Percentiles rank a stretch among this genome's conserved stretches.
These are phyloP conservation scores for Timandra comae DNA, from an alignment of 2,888 invertebrate species.

Conservation along the genomic window DNA sequence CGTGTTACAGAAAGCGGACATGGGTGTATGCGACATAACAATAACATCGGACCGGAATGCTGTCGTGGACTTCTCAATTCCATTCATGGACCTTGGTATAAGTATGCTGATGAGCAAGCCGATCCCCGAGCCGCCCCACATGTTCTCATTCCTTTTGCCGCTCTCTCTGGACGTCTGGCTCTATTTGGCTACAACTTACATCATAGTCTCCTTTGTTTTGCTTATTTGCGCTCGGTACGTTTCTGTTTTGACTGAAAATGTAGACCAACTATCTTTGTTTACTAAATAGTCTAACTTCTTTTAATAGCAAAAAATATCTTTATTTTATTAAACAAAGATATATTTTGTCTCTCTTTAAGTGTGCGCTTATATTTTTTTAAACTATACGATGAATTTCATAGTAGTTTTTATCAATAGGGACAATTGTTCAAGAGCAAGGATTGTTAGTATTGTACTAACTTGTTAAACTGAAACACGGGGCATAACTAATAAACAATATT, in stretches of 20 bases:
- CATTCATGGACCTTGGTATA: slow-evolving; percentile 96
- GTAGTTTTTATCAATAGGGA: no score
- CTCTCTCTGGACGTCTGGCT: slow-evolving; percentile 90
- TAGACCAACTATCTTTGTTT: no score
- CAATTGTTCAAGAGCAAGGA: no score
- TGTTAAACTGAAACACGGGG: no score
- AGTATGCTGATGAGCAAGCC: slow-evolving; percentile 90
- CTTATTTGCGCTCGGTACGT: slow-evolving; percentile 86
- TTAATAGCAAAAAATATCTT: background rate
- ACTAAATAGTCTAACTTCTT: no score
- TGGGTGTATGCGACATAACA: slow-evolving; percentile 95
- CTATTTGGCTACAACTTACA: slow-evolving; percentile 89
- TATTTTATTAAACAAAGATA: no score
- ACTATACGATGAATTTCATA: no score
- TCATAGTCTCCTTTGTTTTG: slow-evolving; percentile 87
- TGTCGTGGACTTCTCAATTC: slow-evolving; percentile 94
- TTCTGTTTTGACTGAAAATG: background rate
- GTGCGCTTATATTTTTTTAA: no score
- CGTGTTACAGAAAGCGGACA: slow-evolving; percentile 87
- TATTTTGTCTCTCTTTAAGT: background rate
- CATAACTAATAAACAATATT: no score
- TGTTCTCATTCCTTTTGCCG: slow-evolving; percentile 92
- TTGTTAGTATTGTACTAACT: no score
- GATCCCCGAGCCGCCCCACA: slow-evolving; percentile 83
- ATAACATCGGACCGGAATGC: slow-evolving; percentile 92